Evolutionary conservation across 2,797 vertebrate genomes (phyloP).

Genomic region (Epinephelus malabaricus): DNA sequence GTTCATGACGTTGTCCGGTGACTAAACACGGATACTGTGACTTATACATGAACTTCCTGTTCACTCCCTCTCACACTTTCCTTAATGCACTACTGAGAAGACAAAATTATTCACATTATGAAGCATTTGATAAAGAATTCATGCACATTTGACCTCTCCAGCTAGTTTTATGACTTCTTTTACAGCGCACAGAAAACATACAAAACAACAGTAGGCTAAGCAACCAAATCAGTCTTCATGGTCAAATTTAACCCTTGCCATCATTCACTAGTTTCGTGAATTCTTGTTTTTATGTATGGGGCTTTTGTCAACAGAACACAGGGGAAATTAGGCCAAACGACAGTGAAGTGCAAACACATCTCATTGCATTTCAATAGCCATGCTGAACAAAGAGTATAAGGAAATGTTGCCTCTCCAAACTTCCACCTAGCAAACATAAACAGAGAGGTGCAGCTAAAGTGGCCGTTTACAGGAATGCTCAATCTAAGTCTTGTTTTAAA

Average conservation of each 20-base stretch:
- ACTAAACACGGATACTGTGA: background rate
- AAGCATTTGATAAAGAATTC: constrained; percentile 39
- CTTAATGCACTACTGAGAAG: constrained; percentile 30
- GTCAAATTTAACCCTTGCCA: constrained; percentile 5
- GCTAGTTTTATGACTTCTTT: constrained; percentile 29
- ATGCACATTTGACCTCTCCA: constrained; percentile 12
- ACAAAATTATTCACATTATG: constrained; percentile 34
- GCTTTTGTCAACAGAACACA: constrained; percentile 44
- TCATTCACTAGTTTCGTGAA: constrained; percentile 25
- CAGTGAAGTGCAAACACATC: constrained; percentile 60
- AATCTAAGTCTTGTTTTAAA: constrained; percentile 7
- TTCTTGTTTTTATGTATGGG: constrained; percentile 5
- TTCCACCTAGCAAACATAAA: constrained; percentile 58
- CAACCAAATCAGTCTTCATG: constrained; percentile 39
- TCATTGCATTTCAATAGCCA: constrained; percentile 31
- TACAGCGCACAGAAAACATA: constrained; percentile 27
- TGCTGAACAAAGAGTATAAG: constrained; percentile 50
- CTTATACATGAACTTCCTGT: constrained; percentile 25
- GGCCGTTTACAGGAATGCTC: constrained; percentile 12
- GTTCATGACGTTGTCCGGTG: background rate
- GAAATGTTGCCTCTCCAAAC: constrained; percentile 59
- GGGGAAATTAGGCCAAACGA: constrained; percentile 35
- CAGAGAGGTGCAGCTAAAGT: constrained; percentile 16
- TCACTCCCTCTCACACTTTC: constrained; percentile 5
- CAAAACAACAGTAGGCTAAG: constrained; percentile 24